phyloP scores from a whole-genome alignment of 2,888 invertebrate genomes.

The Abrostola tripartita region DNA sequence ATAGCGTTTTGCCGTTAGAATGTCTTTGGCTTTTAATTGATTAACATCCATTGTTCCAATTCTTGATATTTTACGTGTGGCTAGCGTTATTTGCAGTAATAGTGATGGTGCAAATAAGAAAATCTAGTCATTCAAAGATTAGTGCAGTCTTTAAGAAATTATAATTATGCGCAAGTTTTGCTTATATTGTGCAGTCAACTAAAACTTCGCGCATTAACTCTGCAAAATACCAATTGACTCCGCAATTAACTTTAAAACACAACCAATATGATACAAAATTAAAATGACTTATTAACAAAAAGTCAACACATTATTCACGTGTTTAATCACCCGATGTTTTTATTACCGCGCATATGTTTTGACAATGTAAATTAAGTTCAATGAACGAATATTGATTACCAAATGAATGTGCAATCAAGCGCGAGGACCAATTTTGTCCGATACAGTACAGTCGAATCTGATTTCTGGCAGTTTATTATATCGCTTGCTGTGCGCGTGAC shows the following conservation, averaged over 20 bases:
- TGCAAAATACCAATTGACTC: background rate
- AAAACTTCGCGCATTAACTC: background rate
- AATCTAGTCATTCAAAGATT: no score
- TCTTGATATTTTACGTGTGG: no score
- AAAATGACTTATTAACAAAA: constrained; percentile 42
- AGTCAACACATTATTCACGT: constrained; percentile 40
- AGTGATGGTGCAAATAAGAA: no score
- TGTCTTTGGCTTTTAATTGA: no score
- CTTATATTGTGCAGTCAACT: background rate
- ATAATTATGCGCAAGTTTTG: no score
- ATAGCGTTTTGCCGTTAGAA: no score
- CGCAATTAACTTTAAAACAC: constrained; percentile 31
- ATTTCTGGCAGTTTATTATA: constrained; percentile 33
- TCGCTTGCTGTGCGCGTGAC: no score
- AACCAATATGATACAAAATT: constrained; percentile 31
- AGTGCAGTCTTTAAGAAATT: no score
- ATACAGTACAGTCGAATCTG: constrained; percentile 60
- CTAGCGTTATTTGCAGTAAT: no score
- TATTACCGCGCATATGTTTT: constrained; percentile 54
- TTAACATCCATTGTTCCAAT: no score
- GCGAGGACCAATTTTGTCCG: constrained; percentile 65
- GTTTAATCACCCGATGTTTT: constrained; percentile 40
- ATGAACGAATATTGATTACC: constrained; percentile 69
- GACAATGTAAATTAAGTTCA: constrained; percentile 64
- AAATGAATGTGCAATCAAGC: constrained; percentile 75